phyloP scores from a whole-genome alignment of 2,797 vertebrate genomes.

The Cirrhinus mrigala region DNA sequence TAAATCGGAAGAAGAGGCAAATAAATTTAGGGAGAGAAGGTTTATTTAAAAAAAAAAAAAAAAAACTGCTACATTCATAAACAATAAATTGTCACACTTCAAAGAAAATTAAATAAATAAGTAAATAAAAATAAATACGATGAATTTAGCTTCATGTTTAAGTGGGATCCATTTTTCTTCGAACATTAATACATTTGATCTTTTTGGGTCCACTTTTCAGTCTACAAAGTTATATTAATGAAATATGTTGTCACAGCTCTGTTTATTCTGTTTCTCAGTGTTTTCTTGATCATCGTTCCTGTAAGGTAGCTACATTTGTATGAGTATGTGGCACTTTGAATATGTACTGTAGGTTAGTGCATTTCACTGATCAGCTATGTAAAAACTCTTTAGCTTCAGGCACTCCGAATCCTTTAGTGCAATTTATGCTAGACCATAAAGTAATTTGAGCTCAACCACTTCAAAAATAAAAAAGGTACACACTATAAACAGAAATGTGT shows the following conservation, averaged over 20 bases:
- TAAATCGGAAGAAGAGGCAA: slow-evolving; percentile 18
- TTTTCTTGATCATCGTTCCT: background rate
- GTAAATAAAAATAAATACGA: background rate
- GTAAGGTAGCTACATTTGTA: background rate
- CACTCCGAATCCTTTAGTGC: background rate
- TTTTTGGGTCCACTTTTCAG: slow-evolving; percentile 3
- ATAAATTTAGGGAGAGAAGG: background rate
- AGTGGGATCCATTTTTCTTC: background rate
- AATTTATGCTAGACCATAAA: background rate
- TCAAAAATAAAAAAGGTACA: background rate
- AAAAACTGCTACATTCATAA: background rate
- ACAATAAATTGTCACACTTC: background rate
- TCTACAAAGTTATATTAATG: background rate
- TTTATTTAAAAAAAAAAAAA: background rate
- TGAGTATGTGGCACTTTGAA: slow-evolving; percentile 10
- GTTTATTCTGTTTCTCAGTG: background rate
- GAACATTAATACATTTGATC: background rate
- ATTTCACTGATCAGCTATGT: slow-evolving; percentile 10
- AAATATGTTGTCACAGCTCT: background rate
- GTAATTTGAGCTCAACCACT: slow-evolving; percentile 4
- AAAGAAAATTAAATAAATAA: background rate
- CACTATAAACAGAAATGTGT: background rate
- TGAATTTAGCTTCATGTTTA: background rate
- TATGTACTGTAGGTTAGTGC: slow-evolving; percentile 8
- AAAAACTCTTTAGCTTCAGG: slow-evolving; percentile 22